phyloP scores from a whole-genome alignment of 2,888 invertebrate species.

The Hydraecia micacea region DNA sequence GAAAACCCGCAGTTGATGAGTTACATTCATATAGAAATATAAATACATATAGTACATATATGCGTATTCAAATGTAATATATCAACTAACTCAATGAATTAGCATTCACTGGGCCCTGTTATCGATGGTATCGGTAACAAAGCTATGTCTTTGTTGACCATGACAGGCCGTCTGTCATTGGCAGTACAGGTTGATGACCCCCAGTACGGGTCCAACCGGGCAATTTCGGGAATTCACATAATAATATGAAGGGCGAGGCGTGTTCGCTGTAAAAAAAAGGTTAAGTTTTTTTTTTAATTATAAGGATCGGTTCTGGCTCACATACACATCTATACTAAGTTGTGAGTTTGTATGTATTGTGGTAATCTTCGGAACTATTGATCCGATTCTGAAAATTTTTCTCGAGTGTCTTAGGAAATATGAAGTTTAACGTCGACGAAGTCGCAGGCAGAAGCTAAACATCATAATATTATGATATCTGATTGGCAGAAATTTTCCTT shows the following conservation, averaged over 20 bases:
- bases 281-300: no score
- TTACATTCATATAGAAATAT: not conserved
- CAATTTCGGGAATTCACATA: not conserved
- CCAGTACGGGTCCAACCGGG: not conserved
- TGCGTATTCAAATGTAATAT: not conserved
- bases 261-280: not conserved
- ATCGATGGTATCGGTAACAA: slow-evolving; percentile 50
- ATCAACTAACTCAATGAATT: slow-evolving; percentile 36
- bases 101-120: slow-evolving; percentile 31
- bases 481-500: not conserved
- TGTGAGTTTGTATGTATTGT: no score
- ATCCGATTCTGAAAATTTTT: no score
- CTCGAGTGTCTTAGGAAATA: no score
- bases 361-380: no score
- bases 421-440: no score
- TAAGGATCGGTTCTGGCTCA: no score
- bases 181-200: slow-evolving; percentile 20
- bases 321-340: no score
- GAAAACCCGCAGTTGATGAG: not conserved
- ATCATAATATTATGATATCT: not conserved
- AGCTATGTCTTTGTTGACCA: slow-evolving; percentile 45
- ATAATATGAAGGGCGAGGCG: not conserved
- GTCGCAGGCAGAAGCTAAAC: no score
- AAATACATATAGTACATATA: not conserved
- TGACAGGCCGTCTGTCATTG: slow-evolving; percentile 53